phyloP scores from a whole-genome alignment of 2,797 vertebrate species.

The Sibirionetta formosa region DNA sequence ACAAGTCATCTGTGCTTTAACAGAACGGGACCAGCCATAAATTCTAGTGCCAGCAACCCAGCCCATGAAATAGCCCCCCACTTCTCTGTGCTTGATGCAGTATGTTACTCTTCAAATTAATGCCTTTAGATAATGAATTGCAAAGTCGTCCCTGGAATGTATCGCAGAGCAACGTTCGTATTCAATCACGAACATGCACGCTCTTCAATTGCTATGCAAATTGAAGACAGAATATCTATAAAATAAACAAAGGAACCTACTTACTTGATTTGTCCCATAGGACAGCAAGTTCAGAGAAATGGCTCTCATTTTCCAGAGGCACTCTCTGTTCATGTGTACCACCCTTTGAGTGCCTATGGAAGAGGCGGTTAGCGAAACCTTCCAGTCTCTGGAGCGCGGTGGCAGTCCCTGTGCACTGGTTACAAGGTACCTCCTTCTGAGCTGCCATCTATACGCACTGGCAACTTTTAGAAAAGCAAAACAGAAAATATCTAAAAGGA shows the following conservation, averaged over 20 bases:
- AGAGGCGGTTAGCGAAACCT: conserved; percentile 90
- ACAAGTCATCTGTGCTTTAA: not conserved
- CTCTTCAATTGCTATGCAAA: not conserved
- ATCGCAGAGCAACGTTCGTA: not conserved
- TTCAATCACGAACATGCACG: not conserved
- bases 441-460: conserved; percentile 87
- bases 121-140: not conserved
- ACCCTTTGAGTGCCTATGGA: conserved; percentile 89
- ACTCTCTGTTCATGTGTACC: conserved; percentile 85
- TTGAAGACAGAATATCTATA: not conserved
- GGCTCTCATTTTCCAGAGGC: conserved; percentile 86
- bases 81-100: not conserved
- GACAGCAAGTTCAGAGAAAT: conserved; percentile 88
- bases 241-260: conserved; percentile 70
- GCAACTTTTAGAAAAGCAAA: conserved; percentile 20
- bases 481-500: conserved; percentile 52
- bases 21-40: not conserved
- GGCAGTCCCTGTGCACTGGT: conserved; percentile 77
- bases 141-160: not conserved
- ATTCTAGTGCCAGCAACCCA: not conserved
- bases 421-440: conserved; percentile 84
- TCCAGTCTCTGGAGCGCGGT: conserved; percentile 89
- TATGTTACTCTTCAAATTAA: not conserved
- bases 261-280: conserved; percentile 94
- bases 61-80: not conserved